Percentiles rank a stretch among this genome's conserved stretches.
Evolutionary conservation across 2,797 vertebrate genomes (phyloP).

Genomic region (Typhlichthys eigenmanni): DNA sequence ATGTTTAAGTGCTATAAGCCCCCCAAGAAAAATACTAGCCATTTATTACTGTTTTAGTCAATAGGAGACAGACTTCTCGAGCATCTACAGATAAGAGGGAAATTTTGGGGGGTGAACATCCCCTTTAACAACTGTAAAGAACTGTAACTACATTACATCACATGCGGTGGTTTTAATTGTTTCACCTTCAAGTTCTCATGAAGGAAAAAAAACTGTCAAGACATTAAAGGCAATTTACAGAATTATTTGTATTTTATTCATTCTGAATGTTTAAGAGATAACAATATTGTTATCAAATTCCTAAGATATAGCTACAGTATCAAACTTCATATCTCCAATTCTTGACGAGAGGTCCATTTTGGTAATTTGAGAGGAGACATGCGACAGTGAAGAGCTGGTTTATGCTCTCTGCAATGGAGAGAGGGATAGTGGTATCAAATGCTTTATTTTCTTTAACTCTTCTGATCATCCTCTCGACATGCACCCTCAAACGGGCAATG

Average conservation of each 20-base stretch:
- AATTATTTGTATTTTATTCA: not conserved
- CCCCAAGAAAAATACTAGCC: too few relatives aligned
- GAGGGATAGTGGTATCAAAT: constrained; percentile 9
- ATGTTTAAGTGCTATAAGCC: too few relatives aligned
- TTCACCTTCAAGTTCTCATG: too few relatives aligned
- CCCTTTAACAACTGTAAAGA: too few relatives aligned
- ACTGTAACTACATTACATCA: too few relatives aligned
- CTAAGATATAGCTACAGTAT: not conserved
- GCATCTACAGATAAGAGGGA: too few relatives aligned
- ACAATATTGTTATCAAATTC: not conserved
- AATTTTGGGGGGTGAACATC: too few relatives aligned
- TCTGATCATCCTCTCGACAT: constrained; percentile 8
- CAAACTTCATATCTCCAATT: constrained; percentile 5
- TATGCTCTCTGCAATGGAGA: constrained; percentile 15
- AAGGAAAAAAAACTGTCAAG: too few relatives aligned
- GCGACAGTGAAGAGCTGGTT: constrained; percentile 18
- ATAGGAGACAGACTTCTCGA: too few relatives aligned
- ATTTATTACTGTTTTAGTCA: too few relatives aligned
- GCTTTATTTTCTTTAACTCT: constrained; percentile 30
- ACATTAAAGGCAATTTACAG: too few relatives aligned
- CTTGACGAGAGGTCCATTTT: constrained; percentile 20
- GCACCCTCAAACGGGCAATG: constrained; percentile 12
- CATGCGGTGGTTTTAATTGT: too few relatives aligned
- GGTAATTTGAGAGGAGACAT: constrained; percentile 8
- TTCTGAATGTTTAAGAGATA: not conserved